A percentile compares a stretch with the other conserved stretches of the same genome.
Conservation (phyloP, 2,888 invertebrate genomes). For the Zygogramma bicolorata region DNA sequence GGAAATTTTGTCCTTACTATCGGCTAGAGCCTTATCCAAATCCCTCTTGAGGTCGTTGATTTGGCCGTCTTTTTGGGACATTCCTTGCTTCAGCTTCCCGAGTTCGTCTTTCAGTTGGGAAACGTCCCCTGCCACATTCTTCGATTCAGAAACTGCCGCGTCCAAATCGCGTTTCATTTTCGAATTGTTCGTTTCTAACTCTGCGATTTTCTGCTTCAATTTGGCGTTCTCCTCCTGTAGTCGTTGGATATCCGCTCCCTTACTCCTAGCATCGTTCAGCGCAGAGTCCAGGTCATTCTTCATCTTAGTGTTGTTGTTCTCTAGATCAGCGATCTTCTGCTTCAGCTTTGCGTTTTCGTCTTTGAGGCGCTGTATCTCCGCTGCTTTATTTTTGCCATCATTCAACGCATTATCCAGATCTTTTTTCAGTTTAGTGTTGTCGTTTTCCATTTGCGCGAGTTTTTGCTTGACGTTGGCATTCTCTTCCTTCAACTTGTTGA, state of each 20-base stretch:
- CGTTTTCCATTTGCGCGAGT: constrained; percentile 43
- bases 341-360: constrained; percentile 43
- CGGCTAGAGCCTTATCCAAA: constrained; percentile 23
- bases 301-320: constrained; percentile 35
- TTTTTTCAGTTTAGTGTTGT: constrained; percentile 43
- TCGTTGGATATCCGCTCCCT: constrained; percentile 17
- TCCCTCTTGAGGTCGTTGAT: constrained; percentile 24
- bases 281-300: constrained; percentile 29
- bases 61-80: constrained; percentile 20
- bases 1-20: background rate
- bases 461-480: constrained; percentile 40
- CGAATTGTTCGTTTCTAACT: constrained; percentile 38
- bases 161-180: constrained; percentile 49
- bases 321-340: constrained; percentile 40
- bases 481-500: constrained; percentile 41
- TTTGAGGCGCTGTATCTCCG: constrained; percentile 33
- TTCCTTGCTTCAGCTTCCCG: constrained; percentile 21
- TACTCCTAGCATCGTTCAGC: constrained; percentile 13
- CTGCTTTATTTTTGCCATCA: constrained; percentile 14
- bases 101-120: constrained; percentile 25
- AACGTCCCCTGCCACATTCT: constrained; percentile 19
- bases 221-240: constrained; percentile 26
- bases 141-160: constrained; percentile 30
- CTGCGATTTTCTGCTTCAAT: constrained; percentile 20
- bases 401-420: constrained; percentile 33